Percentiles rank a stretch among this genome's conserved stretches.
phyloP scores from a whole-genome alignment of 2,888 invertebrate species.

The Chrysina gloriosa region DNA sequence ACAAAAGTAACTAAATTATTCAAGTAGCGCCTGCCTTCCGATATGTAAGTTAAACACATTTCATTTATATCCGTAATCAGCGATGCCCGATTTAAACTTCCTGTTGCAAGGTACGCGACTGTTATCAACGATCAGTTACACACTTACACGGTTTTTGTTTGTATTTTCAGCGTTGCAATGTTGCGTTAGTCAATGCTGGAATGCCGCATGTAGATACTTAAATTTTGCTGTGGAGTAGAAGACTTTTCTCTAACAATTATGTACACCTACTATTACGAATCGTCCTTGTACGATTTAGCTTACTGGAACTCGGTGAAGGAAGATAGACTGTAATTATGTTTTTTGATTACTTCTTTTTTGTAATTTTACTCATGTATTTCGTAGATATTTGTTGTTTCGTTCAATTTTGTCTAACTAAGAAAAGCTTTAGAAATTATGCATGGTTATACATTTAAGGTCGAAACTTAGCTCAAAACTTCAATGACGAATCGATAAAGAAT shows the following conservation, averaged over 20 bases:
- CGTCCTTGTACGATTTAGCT: conserved; percentile 47
- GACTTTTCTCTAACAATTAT: conserved; percentile 25
- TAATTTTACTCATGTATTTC: neutral
- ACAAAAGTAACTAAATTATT: neutral
- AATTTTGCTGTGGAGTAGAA: conserved; percentile 29
- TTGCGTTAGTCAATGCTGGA: conserved; percentile 9
- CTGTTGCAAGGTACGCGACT: conserved; percentile 6
- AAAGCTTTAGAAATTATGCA: neutral
- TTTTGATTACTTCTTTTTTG: conserved; percentile 45
- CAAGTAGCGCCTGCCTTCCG: neutral
- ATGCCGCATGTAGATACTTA: conserved; percentile 9
- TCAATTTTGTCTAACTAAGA: neutral
- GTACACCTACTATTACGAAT: conserved; percentile 40
- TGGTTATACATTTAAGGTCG: too few species aligned
- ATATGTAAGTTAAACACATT: conserved; percentile 15
- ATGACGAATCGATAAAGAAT: too few species aligned
- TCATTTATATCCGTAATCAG: conserved; percentile 6
- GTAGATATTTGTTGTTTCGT: neutral
- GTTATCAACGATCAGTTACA: neutral
- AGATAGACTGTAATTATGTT: conserved; percentile 56
- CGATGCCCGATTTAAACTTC: conserved; percentile 11
- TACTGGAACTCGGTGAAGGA: conserved; percentile 47
- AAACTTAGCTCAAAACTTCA: too few species aligned
- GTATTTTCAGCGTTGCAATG: conserved; percentile 32
- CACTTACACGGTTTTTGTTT: conserved; percentile 33